Percentiles rank a stretch among this genome's conserved stretches.
Evolutionary conservation across 2,113 vertebrate species (phyloP).

Genomic region (Eulemur macaco): DNA sequence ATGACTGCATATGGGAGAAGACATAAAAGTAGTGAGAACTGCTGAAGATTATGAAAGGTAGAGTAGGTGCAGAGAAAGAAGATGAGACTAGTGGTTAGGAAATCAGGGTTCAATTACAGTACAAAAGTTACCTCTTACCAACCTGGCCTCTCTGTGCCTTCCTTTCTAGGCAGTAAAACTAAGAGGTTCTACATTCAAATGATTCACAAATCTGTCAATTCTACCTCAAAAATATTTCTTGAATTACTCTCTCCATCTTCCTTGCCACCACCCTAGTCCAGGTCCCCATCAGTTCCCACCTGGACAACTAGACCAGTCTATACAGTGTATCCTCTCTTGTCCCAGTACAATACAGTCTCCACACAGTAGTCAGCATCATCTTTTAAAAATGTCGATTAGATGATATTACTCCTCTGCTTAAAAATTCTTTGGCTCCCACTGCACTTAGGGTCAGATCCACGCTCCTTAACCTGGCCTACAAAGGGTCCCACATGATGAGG

Average conservation of each 20-base stretch:
- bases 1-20: not conserved
- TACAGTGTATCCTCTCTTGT: not conserved
- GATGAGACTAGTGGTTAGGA: not conserved
- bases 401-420: not conserved
- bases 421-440: not conserved
- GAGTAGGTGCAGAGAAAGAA: not conserved
- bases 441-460: not conserved
- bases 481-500: not conserved
- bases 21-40: not conserved
- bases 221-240: not conserved
- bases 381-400: slow-evolving; percentile 1
- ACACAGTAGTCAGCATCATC: not conserved
- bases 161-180: slow-evolving; percentile 11
- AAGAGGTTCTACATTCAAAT: slow-evolving; percentile 17
- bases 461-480: not conserved
- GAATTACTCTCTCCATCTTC: not conserved
- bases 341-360: not conserved
- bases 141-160: not conserved
- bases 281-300: not conserved
- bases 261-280: not conserved
- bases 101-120: not conserved
- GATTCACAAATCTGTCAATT: not conserved
- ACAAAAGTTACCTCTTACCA: not conserved
- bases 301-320: not conserved
- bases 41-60: not conserved